These are phyloP conservation scores for Pelosia muscerda DNA, from an alignment of 2,888 invertebrate species.

Conservation along the genomic window DNA sequence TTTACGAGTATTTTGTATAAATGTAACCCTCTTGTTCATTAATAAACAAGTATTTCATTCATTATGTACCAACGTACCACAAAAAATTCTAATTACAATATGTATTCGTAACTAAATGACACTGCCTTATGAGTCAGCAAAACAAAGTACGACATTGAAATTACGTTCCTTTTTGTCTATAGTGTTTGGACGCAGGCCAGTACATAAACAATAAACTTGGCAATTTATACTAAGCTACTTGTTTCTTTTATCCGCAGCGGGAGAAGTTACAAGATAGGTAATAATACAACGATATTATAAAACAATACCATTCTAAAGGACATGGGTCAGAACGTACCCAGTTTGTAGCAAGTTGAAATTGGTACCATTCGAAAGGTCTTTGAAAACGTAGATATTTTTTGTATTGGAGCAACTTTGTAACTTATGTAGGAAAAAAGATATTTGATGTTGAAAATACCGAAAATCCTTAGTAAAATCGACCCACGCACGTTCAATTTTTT, in stretches of 20 bases:
- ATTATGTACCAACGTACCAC: too few species aligned
- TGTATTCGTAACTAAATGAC: not conserved
- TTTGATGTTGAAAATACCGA: too few species aligned
- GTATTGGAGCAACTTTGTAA: too few species aligned
- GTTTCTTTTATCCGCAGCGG: not conserved
- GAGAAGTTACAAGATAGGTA: not conserved
- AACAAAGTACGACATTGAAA: constrained; percentile 35
- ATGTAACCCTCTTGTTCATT: constrained; percentile 13
- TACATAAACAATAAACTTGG: constrained; percentile 24
- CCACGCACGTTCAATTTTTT: too few species aligned
- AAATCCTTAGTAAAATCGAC: too few species aligned
- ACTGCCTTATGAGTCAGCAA: constrained; percentile 22
- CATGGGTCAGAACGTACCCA: too few species aligned
- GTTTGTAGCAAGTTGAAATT: too few species aligned
- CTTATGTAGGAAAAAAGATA: too few species aligned
- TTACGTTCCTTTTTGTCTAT: constrained; percentile 27
- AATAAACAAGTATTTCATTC: not conserved
- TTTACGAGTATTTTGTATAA: constrained; percentile 36
- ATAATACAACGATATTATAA: not conserved
- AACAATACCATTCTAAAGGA: too few species aligned
- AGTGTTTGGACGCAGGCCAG: constrained; percentile 38
- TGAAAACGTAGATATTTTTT: too few species aligned
- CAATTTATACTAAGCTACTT: constrained; percentile 25
- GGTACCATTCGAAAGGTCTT: too few species aligned
- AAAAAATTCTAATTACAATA: not conserved